Conservation (phyloP, 2,888 invertebrate genomes). For the Eustalomyia histrio region DNA sequence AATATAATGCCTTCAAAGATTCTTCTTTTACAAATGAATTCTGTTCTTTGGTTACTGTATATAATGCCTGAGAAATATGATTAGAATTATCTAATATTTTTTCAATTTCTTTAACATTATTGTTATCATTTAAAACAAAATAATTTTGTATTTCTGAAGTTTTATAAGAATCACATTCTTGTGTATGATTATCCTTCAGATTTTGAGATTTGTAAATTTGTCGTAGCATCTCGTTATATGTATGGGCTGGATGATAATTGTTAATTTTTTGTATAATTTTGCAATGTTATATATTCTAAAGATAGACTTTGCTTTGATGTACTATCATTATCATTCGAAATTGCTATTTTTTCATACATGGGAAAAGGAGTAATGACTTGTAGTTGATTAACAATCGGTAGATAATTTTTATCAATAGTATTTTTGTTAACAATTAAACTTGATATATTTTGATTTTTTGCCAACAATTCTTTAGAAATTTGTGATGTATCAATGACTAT, state of each 20-base stretch:
- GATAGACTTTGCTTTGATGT: not conserved
- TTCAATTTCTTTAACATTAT: too few species aligned
- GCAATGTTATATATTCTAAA: not conserved
- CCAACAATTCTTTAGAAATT: not conserved
- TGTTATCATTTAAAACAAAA: too few species aligned
- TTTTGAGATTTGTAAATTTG: too few species aligned
- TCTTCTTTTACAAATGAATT: too few species aligned
- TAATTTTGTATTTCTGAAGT: too few species aligned
- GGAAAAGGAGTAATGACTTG: slow-evolving; percentile 42
- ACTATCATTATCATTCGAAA: not conserved
- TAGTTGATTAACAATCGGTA: slow-evolving; percentile 40
- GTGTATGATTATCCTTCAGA: not conserved
- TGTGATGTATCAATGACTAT: not conserved
- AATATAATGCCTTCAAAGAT: not conserved
- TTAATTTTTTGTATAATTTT: not conserved
- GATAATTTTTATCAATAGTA: not conserved
- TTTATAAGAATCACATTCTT: too few species aligned
- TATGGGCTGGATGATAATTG: not conserved
- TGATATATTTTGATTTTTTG: not conserved
- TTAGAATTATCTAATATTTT: not conserved
- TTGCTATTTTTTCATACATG: not conserved
- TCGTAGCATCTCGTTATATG: not conserved
- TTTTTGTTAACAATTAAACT: not conserved
- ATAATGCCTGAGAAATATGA: too few species aligned
- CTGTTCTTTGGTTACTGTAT: not conserved